Conservation (phyloP, 2,797 vertebrate genomes). For the Nannoperca australis region DNA sequence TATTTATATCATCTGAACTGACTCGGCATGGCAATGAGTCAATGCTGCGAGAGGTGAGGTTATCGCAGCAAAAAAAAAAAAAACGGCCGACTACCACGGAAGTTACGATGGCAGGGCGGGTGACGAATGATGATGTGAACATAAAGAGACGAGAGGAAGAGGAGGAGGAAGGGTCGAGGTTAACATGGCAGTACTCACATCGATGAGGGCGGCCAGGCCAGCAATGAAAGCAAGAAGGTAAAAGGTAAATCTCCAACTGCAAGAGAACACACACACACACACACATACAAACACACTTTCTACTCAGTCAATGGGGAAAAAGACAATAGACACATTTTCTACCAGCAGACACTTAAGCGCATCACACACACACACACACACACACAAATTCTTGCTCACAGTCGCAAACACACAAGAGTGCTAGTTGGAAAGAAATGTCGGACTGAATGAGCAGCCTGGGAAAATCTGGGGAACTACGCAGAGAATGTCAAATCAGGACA, state of each 20-base stretch:
- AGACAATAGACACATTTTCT: slow-evolving; percentile 53
- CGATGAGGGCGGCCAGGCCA: slow-evolving; percentile 93
- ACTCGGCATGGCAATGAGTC: slow-evolving; percentile 62
- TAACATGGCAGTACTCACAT: slow-evolving; percentile 88
- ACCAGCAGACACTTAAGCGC: slow-evolving; percentile 33
- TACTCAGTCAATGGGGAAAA: slow-evolving; percentile 69
- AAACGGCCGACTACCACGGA: slow-evolving; percentile 28
- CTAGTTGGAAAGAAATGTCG: slow-evolving; percentile 32
- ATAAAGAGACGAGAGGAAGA: slow-evolving; percentile 16
- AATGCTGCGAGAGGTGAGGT: slow-evolving; percentile 26
- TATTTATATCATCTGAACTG: slow-evolving; percentile 63
- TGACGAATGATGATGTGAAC: slow-evolving; percentile 41
- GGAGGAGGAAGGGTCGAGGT: slow-evolving; percentile 16
- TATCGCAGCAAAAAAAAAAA: slow-evolving; percentile 36
- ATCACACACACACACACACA: slow-evolving; percentile 20
- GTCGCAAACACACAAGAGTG: slow-evolving; percentile 20
- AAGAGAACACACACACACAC: slow-evolving; percentile 83
- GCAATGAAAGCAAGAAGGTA: slow-evolving; percentile 97
- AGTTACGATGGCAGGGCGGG: slow-evolving; percentile 18
- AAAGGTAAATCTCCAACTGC: slow-evolving; percentile 98
- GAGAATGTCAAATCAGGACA: slow-evolving; percentile 54
- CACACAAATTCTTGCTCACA: not conserved
- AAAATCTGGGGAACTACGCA: slow-evolving; percentile 39
- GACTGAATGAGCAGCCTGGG: slow-evolving; percentile 34
- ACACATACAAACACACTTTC: slow-evolving; percentile 71